Conservation (phyloP, 2,888 invertebrate species). For the Melieria omissa region DNA sequence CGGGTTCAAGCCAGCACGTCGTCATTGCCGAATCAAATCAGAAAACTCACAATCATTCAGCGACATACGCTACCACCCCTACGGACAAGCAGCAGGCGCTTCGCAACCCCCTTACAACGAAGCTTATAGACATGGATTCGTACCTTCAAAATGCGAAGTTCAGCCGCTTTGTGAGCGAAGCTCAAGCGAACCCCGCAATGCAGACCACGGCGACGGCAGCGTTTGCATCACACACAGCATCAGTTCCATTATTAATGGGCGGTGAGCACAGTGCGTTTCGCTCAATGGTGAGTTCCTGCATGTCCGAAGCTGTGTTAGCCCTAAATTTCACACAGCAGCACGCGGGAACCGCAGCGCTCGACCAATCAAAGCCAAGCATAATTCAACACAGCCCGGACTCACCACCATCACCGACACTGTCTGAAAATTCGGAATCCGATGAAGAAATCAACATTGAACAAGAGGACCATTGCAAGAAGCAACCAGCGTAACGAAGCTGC, state of each 20-base stretch:
- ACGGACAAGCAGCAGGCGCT: constrained; percentile 24
- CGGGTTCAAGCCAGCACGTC: constrained; percentile 29
- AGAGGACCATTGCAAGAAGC: constrained; percentile 70
- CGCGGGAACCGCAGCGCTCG: constrained; percentile 43
- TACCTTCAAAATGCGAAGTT: not conserved
- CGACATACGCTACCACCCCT: constrained; percentile 38
- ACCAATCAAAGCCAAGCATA: constrained; percentile 4
- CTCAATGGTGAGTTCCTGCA: constrained; percentile 53
- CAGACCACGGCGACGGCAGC: constrained; percentile 62
- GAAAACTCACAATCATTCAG: constrained; percentile 13
- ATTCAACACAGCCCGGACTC: not conserved
- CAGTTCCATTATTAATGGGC: constrained; percentile 77
- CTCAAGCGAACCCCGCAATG: constrained; percentile 14
- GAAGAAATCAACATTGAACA: constrained; percentile 86
- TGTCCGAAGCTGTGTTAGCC: constrained; percentile 71
- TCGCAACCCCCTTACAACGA: constrained; percentile 54
- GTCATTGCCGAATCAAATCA: constrained; percentile 27
- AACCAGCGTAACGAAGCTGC: not conserved
- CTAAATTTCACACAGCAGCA: constrained; percentile 62
- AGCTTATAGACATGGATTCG: constrained; percentile 39
- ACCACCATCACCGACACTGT: constrained; percentile 44
- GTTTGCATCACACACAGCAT: constrained; percentile 66
- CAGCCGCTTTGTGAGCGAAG: not conserved
- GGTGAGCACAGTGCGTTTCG: constrained; percentile 89
- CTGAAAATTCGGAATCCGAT: constrained; percentile 41